Percentiles rank a stretch among this genome's conserved stretches.
Evolutionary conservation across 2,888 invertebrate species (phyloP).

Genomic region (Cantharis nigra): DNA sequence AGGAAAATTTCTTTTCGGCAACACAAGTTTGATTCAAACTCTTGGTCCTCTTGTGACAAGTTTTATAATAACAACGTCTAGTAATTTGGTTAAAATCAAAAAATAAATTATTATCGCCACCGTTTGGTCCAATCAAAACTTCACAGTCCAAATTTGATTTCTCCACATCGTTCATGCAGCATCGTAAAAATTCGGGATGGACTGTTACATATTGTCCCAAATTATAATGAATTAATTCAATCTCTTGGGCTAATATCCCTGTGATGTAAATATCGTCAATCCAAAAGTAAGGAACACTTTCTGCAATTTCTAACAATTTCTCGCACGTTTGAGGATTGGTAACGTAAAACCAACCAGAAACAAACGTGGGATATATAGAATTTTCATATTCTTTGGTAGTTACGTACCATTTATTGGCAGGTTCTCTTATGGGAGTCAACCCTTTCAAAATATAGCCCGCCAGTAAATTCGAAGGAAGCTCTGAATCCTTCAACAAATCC

Average conservation of each 20-base stretch:
- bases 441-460: slow-evolving; percentile 70
- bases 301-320: slow-evolving; percentile 61
- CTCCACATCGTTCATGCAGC: slow-evolving; percentile 70
- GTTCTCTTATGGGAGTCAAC: slow-evolving; percentile 67
- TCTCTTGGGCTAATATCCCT: slow-evolving; percentile 70
- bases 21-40: slow-evolving; percentile 66
- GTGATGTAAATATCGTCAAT: slow-evolving; percentile 90
- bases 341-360: slow-evolving; percentile 85
- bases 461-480: slow-evolving; percentile 55
- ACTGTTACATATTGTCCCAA: slow-evolving; percentile 68
- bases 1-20: slow-evolving; percentile 49
- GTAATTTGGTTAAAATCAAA: slow-evolving; percentile 67
- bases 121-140: slow-evolving; percentile 75
- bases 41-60: slow-evolving; percentile 59
- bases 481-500: slow-evolving; percentile 54
- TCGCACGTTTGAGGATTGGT: slow-evolving; percentile 69
- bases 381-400: slow-evolving; percentile 66
- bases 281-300: slow-evolving; percentile 77
- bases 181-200: slow-evolving; percentile 73
- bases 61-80: slow-evolving; percentile 62
- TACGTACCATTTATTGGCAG: slow-evolving; percentile 81
- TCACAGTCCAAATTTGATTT: slow-evolving; percentile 66
- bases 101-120: slow-evolving; percentile 72
- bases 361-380: slow-evolving; percentile 71
- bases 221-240: slow-evolving; percentile 62